Conservation (phyloP, 2,888 invertebrate genomes). For the Diplazon laetatorius region DNA sequence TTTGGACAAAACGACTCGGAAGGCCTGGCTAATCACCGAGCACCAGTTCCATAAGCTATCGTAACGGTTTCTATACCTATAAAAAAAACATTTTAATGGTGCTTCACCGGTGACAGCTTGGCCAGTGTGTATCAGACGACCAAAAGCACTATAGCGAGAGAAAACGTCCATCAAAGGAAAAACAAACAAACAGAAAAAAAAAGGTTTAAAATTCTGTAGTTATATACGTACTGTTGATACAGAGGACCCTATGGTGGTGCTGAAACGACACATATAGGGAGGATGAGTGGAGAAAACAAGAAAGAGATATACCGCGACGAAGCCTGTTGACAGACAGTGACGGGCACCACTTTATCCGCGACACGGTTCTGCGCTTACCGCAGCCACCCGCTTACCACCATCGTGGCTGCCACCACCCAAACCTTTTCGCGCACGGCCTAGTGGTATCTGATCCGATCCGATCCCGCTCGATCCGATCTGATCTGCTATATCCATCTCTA, state of each 20-base stretch:
- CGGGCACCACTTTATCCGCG: constrained; percentile 80
- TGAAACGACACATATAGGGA: constrained; percentile 36
- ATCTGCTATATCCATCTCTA: constrained; percentile 70
- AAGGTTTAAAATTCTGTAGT: constrained; percentile 9
- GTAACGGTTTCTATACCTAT: background rate
- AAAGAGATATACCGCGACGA: constrained; percentile 67
- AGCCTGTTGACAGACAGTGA: constrained; percentile 79
- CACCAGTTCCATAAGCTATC: background rate
- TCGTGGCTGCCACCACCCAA: constrained; percentile 69
- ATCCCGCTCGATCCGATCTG: constrained; percentile 71
- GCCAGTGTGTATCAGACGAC: constrained; percentile 7
- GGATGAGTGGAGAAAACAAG: constrained; percentile 67
- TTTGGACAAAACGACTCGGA: background rate
- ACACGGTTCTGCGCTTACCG: constrained; percentile 82
- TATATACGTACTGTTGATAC: constrained; percentile 36
- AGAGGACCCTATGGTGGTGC: constrained; percentile 29
- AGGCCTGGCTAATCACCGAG: background rate
- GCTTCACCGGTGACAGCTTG: background rate
- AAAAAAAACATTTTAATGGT: constrained; percentile 23
- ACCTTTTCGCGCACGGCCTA: constrained; percentile 66
- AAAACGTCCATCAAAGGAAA: background rate
- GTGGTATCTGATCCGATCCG: constrained; percentile 71
- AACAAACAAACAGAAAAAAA: too few relatives aligned
- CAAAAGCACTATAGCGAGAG: background rate
- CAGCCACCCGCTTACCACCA: constrained; percentile 77